Percentiles rank a stretch among this genome's conserved stretches.
These are phyloP conservation scores for Hemiscyllium ocellatum DNA, from an alignment of 2,113 vertebrate genomes.

Conservation along the genomic window DNA sequence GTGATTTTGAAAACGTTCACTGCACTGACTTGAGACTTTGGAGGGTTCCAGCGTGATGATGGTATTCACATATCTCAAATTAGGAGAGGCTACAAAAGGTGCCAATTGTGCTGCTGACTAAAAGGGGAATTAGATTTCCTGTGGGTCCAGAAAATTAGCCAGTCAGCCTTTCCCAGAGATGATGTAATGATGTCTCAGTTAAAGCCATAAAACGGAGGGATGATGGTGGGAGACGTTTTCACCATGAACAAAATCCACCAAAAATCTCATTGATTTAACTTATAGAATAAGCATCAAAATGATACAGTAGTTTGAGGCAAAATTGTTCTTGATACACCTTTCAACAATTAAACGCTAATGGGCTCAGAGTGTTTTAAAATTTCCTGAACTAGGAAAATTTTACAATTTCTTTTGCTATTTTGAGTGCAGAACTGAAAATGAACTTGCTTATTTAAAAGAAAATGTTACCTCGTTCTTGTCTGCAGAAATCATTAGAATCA, in stretches of 20 bases:
- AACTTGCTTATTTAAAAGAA: not conserved
- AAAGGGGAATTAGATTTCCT: not conserved
- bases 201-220: not conserved
- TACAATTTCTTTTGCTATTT: not conserved
- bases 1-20: no score
- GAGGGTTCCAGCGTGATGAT: not conserved
- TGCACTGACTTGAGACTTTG: no score
- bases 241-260: not conserved
- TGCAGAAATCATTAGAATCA: not conserved
- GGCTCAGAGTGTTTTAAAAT: not conserved
- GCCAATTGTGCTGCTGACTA: not conserved
- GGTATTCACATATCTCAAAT: not conserved
- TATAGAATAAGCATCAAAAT: not conserved
- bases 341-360: not conserved
- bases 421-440: not conserved
- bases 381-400: not conserved
- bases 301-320: not conserved
- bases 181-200: not conserved
- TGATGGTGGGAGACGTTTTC: no score
- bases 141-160: not conserved
- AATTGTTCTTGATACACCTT: not conserved
- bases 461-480: not conserved
- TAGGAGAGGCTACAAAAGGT: not conserved
- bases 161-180: not conserved
- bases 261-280: not conserved